phyloP scores from a whole-genome alignment of 2,113 vertebrate genomes.

The Cranoglanis bouderius region DNA sequence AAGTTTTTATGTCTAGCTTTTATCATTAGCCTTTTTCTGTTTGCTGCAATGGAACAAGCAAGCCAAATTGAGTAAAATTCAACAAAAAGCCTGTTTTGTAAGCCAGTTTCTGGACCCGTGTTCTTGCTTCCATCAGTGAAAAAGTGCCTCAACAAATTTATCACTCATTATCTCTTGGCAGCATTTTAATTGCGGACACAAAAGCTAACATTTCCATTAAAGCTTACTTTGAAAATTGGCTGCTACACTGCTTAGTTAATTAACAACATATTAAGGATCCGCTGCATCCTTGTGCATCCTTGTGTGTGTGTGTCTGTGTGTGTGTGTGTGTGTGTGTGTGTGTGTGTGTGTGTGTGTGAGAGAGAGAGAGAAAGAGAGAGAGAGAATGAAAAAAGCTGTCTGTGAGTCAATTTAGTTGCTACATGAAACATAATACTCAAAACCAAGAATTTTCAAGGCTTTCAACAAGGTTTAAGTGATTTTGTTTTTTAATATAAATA shows the following conservation, averaged over 20 bases:
- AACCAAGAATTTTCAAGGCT: background rate
- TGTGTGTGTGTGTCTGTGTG: background rate
- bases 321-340: background rate
- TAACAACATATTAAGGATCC: background rate
- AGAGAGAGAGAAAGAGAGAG: background rate
- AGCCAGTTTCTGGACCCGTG: background rate
- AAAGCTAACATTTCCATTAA: background rate
- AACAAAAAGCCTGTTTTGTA: background rate
- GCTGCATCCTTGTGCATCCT: background rate
- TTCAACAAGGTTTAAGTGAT: background rate
- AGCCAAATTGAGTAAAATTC: background rate
- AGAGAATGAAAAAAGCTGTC: background rate
- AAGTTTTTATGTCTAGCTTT: background rate
- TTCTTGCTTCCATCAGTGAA: background rate
- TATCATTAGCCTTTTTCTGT: background rate
- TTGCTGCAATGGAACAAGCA: background rate
- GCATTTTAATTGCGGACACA: background rate
- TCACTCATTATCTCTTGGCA: background rate
- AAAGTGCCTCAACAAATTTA: background rate
- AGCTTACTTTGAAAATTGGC: background rate
- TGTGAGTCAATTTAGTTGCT: background rate
- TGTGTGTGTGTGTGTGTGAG: background rate
- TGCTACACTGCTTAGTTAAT: background rate
- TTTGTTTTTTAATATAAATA: background rate
- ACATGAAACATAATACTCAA: background rate